Evolutionary conservation across 2,888 invertebrate genomes (phyloP).

Genomic region (Gerosis bhagava): DNA sequence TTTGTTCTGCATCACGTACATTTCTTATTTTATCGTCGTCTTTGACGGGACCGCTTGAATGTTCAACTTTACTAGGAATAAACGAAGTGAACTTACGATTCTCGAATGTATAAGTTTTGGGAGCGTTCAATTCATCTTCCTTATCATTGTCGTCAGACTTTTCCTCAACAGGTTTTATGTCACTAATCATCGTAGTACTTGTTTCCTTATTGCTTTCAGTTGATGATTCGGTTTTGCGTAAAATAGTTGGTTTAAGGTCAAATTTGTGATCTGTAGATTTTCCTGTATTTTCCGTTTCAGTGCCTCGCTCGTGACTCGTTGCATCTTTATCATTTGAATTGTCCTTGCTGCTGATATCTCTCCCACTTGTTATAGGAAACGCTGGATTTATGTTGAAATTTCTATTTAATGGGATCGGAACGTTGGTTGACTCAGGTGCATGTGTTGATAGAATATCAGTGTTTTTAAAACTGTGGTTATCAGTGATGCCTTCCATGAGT

Average conservation of each 20-base stretch:
- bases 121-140: constrained; percentile 23
- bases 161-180: constrained; percentile 10
- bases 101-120: constrained; percentile 18
- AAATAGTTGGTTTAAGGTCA: neutral
- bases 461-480: constrained; percentile 6
- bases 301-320: constrained; percentile 24
- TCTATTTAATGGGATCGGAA: constrained; percentile 6
- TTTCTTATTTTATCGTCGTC: constrained; percentile 28
- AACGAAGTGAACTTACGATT: constrained; percentile 27
- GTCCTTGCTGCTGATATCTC: neutral
- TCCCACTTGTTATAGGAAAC: neutral
- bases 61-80: constrained; percentile 13
- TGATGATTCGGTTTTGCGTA: constrained; percentile 6
- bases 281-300: constrained; percentile 9
- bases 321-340: neutral
- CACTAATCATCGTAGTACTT: constrained; percentile 16
- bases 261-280: constrained; percentile 6
- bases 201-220: constrained; percentile 26
- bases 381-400: constrained; percentile 4
- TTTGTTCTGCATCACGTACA: constrained; percentile 17
- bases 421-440: no score
- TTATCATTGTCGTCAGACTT: constrained; percentile 18
- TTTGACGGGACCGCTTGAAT: constrained; percentile 7
- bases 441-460: no score
- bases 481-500: constrained; percentile 2